Evolutionary conservation across 1,140 invertebrate genomes (phyloP).

Genomic region (Theocolax elegans): DNA sequence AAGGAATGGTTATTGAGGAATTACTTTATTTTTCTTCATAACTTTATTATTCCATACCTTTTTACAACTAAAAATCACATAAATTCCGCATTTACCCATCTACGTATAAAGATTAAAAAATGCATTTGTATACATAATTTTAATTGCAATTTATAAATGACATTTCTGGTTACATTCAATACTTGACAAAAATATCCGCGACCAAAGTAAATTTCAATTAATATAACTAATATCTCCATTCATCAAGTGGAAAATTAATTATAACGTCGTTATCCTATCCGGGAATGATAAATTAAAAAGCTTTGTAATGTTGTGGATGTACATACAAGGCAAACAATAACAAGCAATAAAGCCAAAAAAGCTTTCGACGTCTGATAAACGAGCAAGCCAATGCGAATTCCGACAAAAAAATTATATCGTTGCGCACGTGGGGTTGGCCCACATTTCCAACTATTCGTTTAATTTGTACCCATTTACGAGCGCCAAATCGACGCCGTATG

Average conservation of each 20-base stretch:
- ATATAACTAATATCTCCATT: not conserved
- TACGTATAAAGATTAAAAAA: too few relatives aligned
- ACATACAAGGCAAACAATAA: constrained; percentile 7
- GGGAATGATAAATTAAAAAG: constrained; percentile 10
- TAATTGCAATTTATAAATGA: too few relatives aligned
- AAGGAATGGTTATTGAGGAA: too few relatives aligned
- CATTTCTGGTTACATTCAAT: too few relatives aligned
- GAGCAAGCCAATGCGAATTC: not conserved
- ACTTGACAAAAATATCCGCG: too few relatives aligned
- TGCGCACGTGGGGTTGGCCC: not conserved
- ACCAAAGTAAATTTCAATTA: not conserved
- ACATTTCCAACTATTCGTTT: too few relatives aligned
- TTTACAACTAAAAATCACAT: too few relatives aligned
- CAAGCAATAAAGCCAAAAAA: constrained; percentile 25
- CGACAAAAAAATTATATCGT: not conserved
- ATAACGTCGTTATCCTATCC: not conserved
- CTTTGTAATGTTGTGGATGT: not conserved
- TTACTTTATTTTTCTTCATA: too few relatives aligned
- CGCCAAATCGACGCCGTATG: not conserved
- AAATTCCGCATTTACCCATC: too few relatives aligned
- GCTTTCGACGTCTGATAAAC: constrained; percentile 23
- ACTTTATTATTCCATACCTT: too few relatives aligned
- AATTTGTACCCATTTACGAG: not conserved
- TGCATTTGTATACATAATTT: too few relatives aligned
- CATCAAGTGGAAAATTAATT: constrained; percentile 11